Percentiles rank a stretch among this genome's conserved stretches.
Conservation (phyloP, 2,797 vertebrate species). For the Alectoris magna region DNA sequence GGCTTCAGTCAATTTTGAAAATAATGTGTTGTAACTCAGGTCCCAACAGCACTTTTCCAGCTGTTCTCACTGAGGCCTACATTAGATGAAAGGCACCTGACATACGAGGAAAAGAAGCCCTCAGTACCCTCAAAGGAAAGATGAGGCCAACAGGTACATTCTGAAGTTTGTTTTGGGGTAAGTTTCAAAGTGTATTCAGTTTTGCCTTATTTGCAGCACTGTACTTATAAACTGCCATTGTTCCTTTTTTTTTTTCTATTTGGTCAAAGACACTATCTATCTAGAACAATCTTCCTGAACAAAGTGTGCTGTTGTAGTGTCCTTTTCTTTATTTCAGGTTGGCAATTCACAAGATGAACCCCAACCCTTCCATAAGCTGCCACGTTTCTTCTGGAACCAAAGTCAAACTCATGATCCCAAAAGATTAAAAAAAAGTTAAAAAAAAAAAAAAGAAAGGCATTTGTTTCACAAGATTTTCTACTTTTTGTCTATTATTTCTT, state of each 20-base stretch:
- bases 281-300: background rate
- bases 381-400: background rate
- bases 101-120: background rate
- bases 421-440: background rate
- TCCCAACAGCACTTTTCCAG: background rate
- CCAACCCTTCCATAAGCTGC: background rate
- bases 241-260: background rate
- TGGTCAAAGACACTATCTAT: background rate
- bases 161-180: slow-evolving; percentile 9
- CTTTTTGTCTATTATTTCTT: background rate
- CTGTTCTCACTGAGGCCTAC: background rate
- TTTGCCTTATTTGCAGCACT: slow-evolving; percentile 1
- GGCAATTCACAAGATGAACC: background rate
- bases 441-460: background rate
- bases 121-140: background rate
- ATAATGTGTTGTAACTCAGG: background rate
- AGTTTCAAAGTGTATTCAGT: background rate
- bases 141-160: background rate
- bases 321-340: background rate
- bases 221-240: slow-evolving; percentile 20
- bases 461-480: background rate
- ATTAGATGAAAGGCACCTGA: background rate
- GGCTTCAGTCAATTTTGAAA: background rate
- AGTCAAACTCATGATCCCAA: background rate
- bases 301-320: background rate